Conservation (phyloP, 2,888 invertebrate genomes). For the Heliconius cydno region DNA sequence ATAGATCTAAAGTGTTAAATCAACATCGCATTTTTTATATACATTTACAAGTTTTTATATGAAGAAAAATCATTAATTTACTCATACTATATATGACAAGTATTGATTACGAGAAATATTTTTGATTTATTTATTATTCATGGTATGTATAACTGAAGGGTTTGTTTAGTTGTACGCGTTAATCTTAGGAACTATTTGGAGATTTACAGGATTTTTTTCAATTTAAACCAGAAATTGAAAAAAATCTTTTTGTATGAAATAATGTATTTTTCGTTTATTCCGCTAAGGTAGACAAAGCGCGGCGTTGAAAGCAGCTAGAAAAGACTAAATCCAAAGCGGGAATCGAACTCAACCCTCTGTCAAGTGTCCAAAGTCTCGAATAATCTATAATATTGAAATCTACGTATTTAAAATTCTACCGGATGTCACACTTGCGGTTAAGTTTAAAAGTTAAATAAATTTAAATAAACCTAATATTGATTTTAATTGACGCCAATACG, state of each 20-base stretch:
- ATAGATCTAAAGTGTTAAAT: not conserved
- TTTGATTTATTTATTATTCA: not conserved
- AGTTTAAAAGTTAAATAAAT: not conserved
- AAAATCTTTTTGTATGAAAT: too few species aligned
- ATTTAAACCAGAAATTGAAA: too few species aligned
- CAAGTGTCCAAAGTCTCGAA: not conserved
- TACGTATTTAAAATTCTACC: slow-evolving; percentile 1
- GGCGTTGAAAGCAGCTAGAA: too few species aligned
- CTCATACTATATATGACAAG: not conserved
- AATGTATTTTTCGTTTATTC: too few species aligned
- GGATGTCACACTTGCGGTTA: not conserved
- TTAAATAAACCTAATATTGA: not conserved
- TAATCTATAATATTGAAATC: not conserved
- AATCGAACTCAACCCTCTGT: not conserved
- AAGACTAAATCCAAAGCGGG: too few species aligned
- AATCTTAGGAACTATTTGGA: too few species aligned
- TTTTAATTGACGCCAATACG: not conserved
- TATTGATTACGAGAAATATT: not conserved
- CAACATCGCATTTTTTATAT: not conserved
- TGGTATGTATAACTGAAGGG: too few species aligned
- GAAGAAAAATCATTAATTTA: not conserved
- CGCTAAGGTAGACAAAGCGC: too few species aligned
- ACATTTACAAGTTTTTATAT: not conserved
- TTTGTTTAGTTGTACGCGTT: too few species aligned
- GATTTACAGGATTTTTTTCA: too few species aligned